Percentiles rank a stretch among this genome's conserved stretches.
Conservation (phyloP, 1,140 invertebrate genomes). For the Tetragnatha versicolor region DNA sequence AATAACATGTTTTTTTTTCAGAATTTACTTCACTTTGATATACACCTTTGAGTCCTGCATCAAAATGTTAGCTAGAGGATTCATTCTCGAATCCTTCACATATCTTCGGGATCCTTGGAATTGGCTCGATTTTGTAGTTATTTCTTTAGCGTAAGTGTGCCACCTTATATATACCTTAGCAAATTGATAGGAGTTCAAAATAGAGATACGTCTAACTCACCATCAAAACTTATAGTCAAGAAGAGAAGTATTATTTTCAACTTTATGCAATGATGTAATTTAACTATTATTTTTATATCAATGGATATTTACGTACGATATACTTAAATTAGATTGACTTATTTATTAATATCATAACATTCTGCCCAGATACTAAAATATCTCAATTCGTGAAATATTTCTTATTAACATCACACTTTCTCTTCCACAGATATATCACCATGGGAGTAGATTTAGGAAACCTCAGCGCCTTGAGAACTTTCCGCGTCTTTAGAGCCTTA, state of each 20-base stretch:
- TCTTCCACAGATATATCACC: slow-evolving; percentile 88
- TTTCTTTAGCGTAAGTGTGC: slow-evolving; percentile 99
- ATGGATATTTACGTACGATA: too few relatives aligned
- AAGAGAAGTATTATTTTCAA: too few relatives aligned
- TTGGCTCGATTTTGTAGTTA: slow-evolving; percentile 99
- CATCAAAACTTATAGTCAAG: too few relatives aligned
- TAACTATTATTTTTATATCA: too few relatives aligned
- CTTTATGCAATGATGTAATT: too few relatives aligned
- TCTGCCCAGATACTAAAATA: too few relatives aligned
- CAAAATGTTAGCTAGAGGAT: slow-evolving; percentile 98
- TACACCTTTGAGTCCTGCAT: slow-evolving; percentile 99
- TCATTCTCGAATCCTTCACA: slow-evolving; percentile 98
- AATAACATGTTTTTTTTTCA: slow-evolving; percentile 75
- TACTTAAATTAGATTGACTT: too few relatives aligned
- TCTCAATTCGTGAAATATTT: too few relatives aligned
- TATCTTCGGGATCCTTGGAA: slow-evolving; percentile 99
- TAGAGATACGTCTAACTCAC: too few relatives aligned
- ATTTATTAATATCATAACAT: too few relatives aligned
- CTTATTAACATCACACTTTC: slow-evolving; percentile 8
- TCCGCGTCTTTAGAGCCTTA: slow-evolving; percentile 97
- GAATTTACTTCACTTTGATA: slow-evolving; percentile 99
- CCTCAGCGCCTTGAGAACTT: slow-evolving; percentile 96
- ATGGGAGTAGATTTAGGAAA: slow-evolving; percentile 98
- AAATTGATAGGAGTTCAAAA: too few relatives aligned
- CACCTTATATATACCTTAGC: too few relatives aligned